phyloP scores from a whole-genome alignment of 2,888 invertebrate genomes.

The Noctua janthina region DNA sequence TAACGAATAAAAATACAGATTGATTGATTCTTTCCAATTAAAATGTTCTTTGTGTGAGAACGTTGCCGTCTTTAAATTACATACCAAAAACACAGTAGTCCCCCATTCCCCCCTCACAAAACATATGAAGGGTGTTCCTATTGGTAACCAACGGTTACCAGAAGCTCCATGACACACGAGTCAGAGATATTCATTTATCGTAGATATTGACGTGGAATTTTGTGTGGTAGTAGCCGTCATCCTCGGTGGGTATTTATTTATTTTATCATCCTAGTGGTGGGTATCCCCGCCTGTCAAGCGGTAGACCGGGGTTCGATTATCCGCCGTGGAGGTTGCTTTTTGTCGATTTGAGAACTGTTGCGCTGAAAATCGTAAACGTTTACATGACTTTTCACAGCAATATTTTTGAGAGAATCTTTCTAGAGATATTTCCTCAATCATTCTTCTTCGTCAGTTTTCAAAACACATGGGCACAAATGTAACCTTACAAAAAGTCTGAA shows the following conservation, averaged over 20 bases:
- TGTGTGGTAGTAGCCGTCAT: conserved; percentile 40
- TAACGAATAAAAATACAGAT: not conserved
- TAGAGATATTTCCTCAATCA: not conserved
- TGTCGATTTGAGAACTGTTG: too few relatives aligned
- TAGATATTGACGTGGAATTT: conserved; percentile 1
- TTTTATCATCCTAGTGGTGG: conserved; percentile 87
- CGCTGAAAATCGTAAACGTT: not conserved
- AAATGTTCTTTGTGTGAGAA: conserved; percentile 4
- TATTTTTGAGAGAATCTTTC: not conserved
- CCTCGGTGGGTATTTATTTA: conserved; percentile 73
- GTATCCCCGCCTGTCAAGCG: conserved; percentile 90
- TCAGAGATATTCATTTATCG: conserved; percentile 10
- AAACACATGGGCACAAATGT: conserved; percentile 14
- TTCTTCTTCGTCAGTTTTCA: not conserved
- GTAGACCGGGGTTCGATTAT: conserved; percentile 90
- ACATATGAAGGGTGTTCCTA: conserved; percentile 35
- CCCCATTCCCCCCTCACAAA: not conserved
- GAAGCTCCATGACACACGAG: conserved; percentile 18
- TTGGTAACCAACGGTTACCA: conserved; percentile 38
- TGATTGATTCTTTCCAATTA: not conserved
- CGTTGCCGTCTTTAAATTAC: conserved; percentile 4
- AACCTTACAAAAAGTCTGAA: conserved; percentile 20
- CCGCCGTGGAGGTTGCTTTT: conserved; percentile 76
- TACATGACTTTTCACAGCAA: too few relatives aligned
- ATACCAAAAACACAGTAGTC: not conserved